A percentile compares a stretch with the other conserved stretches of the same genome.
These are phyloP conservation scores for Xenops minutus DNA, from an alignment of 2,797 vertebrate genomes.

Conservation along the genomic window DNA sequence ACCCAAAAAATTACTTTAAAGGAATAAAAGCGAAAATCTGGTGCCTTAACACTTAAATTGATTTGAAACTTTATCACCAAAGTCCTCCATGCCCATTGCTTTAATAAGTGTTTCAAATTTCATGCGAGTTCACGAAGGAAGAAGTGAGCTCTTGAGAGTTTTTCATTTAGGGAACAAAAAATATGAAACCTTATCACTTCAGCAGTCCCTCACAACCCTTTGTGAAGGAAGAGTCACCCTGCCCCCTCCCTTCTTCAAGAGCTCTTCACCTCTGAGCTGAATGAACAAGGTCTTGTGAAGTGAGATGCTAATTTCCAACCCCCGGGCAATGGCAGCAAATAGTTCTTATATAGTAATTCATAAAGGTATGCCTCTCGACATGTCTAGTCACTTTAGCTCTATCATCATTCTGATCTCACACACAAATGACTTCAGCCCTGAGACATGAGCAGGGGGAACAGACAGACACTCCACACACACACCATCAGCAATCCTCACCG, in stretches of 20 bases:
- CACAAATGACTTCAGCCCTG: slow-evolving; percentile 52
- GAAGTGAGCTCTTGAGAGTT: slow-evolving; percentile 52
- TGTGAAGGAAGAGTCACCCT: not conserved
- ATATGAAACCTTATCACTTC: slow-evolving; percentile 70
- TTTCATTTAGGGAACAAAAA: slow-evolving; percentile 71
- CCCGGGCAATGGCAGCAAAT: slow-evolving; percentile 42
- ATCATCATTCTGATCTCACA: slow-evolving; percentile 46
- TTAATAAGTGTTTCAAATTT: slow-evolving; percentile 40
- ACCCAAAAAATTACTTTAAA: not conserved
- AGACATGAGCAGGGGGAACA: not conserved
- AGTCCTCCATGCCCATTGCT: not conserved
- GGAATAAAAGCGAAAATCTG: slow-evolving; percentile 17
- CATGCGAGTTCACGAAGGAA: not conserved
- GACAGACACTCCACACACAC: not conserved
- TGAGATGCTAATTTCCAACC: slow-evolving; percentile 54
- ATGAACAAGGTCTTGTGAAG: slow-evolving; percentile 25
- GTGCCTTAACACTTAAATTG: slow-evolving; percentile 33
- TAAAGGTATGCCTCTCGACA: slow-evolving; percentile 57
- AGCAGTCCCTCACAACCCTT: slow-evolving; percentile 64
- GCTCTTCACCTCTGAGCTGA: slow-evolving; percentile 68
- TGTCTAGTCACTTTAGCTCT: slow-evolving; percentile 57
- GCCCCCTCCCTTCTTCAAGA: not conserved
- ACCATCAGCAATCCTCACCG: slow-evolving; percentile 69
- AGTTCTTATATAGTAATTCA: slow-evolving; percentile 36
- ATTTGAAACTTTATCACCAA: slow-evolving; percentile 66